phyloP scores from a whole-genome alignment of 2,888 invertebrate genomes.

The Synergus gifuensis region DNA sequence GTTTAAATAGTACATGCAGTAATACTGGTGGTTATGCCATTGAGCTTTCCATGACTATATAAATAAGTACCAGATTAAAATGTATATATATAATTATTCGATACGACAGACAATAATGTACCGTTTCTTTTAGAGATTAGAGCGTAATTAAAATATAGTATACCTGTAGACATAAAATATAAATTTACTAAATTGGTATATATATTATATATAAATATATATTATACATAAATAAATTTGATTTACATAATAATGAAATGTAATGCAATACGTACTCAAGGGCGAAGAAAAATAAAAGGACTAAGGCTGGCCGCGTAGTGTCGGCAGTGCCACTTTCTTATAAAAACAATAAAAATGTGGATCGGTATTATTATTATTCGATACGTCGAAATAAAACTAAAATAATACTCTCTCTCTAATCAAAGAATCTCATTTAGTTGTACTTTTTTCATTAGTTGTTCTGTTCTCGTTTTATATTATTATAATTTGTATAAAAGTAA shows the following conservation, averaged over 20 bases:
- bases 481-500: constrained; percentile 43
- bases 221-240: constrained; percentile 67
- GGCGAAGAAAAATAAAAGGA: constrained; percentile 54
- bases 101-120: constrained; percentile 76
- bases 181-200: constrained; percentile 65
- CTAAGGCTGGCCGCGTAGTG: constrained; percentile 65
- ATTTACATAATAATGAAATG: constrained; percentile 63
- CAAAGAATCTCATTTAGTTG: constrained; percentile 9
- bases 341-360: constrained; percentile 5
- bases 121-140: constrained; percentile 73
- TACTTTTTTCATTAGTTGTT: not conserved
- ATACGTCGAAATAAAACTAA: constrained; percentile 10
- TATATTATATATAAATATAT: constrained; percentile 59
- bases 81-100: constrained; percentile 66
- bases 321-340: constrained; percentile 60
- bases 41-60: constrained; percentile 74
- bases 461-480: constrained; percentile 44
- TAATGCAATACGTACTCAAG: constrained; percentile 73
- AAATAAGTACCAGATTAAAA: constrained; percentile 60
- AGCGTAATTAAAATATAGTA: constrained; percentile 64
- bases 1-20: constrained; percentile 41
- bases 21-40: constrained; percentile 71
- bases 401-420: constrained; percentile 13
- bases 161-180: constrained; percentile 61
- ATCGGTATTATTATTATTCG: constrained; percentile 25